Base-by-base conservation (phyloP, 2,113 vertebrate genomes). In the Sphaerodactylus townsendi region DNA sequence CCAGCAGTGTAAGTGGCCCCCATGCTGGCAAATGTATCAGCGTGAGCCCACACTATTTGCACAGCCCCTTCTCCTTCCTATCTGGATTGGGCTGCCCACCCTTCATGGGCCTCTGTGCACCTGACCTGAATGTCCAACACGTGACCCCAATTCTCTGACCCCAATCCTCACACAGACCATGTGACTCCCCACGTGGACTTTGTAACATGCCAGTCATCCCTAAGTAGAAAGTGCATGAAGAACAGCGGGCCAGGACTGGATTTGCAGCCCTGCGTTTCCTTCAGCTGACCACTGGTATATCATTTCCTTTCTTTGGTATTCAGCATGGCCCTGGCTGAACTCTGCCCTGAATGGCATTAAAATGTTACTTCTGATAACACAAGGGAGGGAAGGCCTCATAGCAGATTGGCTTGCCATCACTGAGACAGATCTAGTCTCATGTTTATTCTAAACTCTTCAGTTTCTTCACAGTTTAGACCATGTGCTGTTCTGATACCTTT, bases 381-480 rank as follows among this genome's bases (percentile, higher is more conserved):
- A 19, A 46, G 71, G 50, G 44, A 88, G 65, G 1, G 39, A 33
- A 68, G 30, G 15, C n/a, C 15, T 23, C 53, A 56, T 1, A 56
- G 53, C 30, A n/a, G 9, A 11, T 10, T n/a, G 15, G 65, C 33
- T 33, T 33, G 65, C 30, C 10, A n/a, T 23, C 30, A 11, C 30
- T 10, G 33, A 23, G 30, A n/a, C 11, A 0, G 2, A 0, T 4
- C 53, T 56, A 30, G 21, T 59, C 23, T 23, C 19, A 19, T n/a
- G 1, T 8, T 78, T 68, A 28, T 2, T 72, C 5, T 25, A 56
- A 87, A 74, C 9, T 21, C 28, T 23, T 46, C 3, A 70, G 23
- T 10, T 23, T 79, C 33, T 80, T n/a, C 14, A 1, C 78, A 79
- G 82, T n/a, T 28, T 75, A 66, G 0, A 33, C 28, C 14, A 37